Evolutionary conservation across 1,140 invertebrate genomes (phyloP).

Genomic region (Meteorus sp.): DNA sequence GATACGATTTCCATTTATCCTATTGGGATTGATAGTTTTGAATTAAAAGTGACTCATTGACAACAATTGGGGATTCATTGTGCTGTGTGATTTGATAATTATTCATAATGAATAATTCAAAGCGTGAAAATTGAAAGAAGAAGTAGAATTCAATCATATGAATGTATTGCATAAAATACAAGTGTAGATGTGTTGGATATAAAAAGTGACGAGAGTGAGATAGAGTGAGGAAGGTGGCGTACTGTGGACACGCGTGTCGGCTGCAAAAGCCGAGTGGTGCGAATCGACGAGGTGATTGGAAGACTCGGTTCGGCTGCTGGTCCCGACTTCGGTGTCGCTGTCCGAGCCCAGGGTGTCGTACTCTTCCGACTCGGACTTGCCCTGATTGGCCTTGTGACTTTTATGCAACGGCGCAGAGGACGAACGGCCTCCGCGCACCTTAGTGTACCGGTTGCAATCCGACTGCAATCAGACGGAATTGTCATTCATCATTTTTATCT

Average conservation of each 20-base stretch:
- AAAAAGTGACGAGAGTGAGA: constrained; percentile 29
- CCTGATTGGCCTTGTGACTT: constrained; percentile 59
- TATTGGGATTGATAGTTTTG: neutral
- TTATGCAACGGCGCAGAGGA: constrained; percentile 59
- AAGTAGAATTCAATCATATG: constrained; percentile 22
- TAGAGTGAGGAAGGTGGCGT: constrained; percentile 41
- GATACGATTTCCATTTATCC: neutral
- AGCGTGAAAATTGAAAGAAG: neutral
- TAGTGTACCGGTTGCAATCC: constrained; percentile 61
- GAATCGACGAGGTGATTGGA: constrained; percentile 63
- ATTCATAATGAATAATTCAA: neutral
- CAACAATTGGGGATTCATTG: neutral
- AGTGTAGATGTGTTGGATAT: constrained; percentile 6
- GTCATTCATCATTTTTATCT: constrained; percentile 22
- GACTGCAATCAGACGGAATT: constrained; percentile 61
- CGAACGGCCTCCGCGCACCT: constrained; percentile 58
- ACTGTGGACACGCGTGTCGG: constrained; percentile 60
- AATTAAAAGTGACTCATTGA: neutral
- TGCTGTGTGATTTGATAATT: neutral
- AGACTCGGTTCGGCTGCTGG: constrained; percentile 59
- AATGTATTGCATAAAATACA: constrained; percentile 20
- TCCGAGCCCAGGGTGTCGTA: constrained; percentile 65
- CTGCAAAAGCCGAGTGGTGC: constrained; percentile 56
- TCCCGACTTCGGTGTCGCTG: constrained; percentile 61
- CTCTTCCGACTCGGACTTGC: constrained; percentile 66